phyloP scores from a whole-genome alignment of 2,797 vertebrate species.

The Microctenopoma steveboyesi region DNA sequence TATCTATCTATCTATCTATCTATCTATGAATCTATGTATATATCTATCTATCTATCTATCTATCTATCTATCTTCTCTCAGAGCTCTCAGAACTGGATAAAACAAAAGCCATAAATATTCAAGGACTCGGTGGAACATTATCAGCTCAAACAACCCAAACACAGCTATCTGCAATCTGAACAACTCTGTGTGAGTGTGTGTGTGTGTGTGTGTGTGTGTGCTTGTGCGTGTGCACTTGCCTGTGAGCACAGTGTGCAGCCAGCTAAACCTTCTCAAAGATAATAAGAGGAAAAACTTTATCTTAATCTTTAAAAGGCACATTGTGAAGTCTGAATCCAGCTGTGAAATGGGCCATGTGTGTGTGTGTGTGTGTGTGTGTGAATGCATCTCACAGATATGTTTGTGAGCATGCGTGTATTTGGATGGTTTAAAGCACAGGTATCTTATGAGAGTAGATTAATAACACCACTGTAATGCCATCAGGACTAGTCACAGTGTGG shows the following conservation, averaged over 20 bases:
- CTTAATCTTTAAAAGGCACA: conserved; percentile 79
- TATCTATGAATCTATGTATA: not conserved
- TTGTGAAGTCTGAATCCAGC: conserved; percentile 72
- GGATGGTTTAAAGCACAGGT: conserved; percentile 64
- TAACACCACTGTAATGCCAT: conserved; percentile 75
- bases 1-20: not conserved
- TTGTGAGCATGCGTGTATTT: conserved; percentile 33
- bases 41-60: conserved; percentile 4
- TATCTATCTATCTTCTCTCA: conserved; percentile 9
- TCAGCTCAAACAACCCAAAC: conserved; percentile 72
- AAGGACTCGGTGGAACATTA: conserved; percentile 68
- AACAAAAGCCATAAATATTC: conserved; percentile 73
- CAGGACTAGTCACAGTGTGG: conserved; percentile 79
- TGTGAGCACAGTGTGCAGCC: conserved; percentile 68
- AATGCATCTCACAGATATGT: conserved; percentile 20
- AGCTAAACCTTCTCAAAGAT: conserved; percentile 76
- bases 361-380: conserved; percentile 16
- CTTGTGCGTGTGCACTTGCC: conserved; percentile 50
- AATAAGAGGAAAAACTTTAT: conserved; percentile 75
- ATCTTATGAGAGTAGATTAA: conserved; percentile 77
- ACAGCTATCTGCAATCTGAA: conserved; percentile 71
- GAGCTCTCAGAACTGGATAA: conserved; percentile 46
- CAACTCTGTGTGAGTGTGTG: conserved; percentile 18
- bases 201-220: conserved; percentile 15
- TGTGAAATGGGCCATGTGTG: conserved; percentile 68